Conservation (phyloP, 2,113 vertebrate genomes). For the Bos taurus region ARS-UCD2.0 NC_037350.1:21045001-21045500, state of each 20-base stretch:
- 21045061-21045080: neutral
- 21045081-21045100: neutral
- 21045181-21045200: neutral
- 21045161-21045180: neutral
- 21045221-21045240: neutral
- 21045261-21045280: neutral
- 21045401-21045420: neutral
- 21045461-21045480: neutral
- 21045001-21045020: neutral
- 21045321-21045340: neutral
- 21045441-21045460: neutral
- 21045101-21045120: neutral
- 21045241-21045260: conserved; percentile 46
- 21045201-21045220: neutral
- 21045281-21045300: neutral
- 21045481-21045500: neutral
- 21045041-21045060: neutral
- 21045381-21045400: neutral
- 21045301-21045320: neutral
- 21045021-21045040: neutral
- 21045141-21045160: neutral
- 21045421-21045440: neutral
- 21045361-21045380: neutral
- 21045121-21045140: neutral
- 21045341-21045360: neutral